Evolutionary conservation across 1,140 invertebrate genomes (phyloP), one percentile per base, ranked within the genome.

Genomic region (Bombus superbus): DNA sequence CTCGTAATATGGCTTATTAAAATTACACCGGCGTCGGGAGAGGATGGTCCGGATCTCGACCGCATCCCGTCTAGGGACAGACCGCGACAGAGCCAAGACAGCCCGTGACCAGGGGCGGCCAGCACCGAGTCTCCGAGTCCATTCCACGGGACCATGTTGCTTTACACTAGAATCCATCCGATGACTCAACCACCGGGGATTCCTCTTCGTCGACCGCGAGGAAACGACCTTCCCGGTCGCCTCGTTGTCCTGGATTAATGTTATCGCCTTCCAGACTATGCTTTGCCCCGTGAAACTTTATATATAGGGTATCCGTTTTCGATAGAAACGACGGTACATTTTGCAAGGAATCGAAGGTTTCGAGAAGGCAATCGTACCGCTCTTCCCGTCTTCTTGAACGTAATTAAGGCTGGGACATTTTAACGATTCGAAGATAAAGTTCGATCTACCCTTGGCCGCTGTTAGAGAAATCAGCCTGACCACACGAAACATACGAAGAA

Each of bases 1-100:
- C 86, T 89, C 91, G 93, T 95, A 94, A 95, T 94, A 93, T 85
- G 92, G 94, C 93, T 95, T 95, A 95, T 95, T 95, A 95, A 95
- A 95, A 95, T 95, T 95, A 94, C 93, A 95, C 86, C 81, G 81
- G 88, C 25, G 73, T 28, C 15, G 64, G 85, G 73, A 35, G 68
- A 68, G 66, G 32, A 83, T 74, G 84, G 83, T 57, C 59, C 57
- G 84, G 68, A 71, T 79, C 47, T 11, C 81, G 88, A 95, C 94
- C 94, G 87, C 94, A 94, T 92, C 92, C 92, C 89, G 91, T 91
- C 92, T 90, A 90, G 92, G 91, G 92, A 94, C 90, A 92, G 89
- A 92, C 91, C 93, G 83, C 92, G 91, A 92, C 92, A 89, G 77
- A 81, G 86, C 81, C 89, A 80, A 89, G 90, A 92, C 91, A 89